These are phyloP conservation scores for Coleophora flavipennella DNA, from an alignment of 2,888 invertebrate genomes.

Conservation along the genomic window DNA sequence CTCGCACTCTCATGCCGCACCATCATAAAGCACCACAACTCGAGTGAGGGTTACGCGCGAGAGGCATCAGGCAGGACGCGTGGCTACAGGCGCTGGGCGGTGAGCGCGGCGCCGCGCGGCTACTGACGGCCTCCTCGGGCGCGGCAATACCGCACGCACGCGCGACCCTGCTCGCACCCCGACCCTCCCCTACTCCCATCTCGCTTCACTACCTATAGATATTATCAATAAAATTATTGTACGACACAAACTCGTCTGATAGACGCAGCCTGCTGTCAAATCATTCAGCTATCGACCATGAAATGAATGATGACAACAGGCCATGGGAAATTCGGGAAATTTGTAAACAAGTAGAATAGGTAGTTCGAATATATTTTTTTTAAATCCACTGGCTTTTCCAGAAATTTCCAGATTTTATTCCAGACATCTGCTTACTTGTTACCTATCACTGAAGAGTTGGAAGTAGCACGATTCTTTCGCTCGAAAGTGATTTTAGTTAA, in stretches of 20 bases:
- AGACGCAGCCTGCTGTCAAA: conserved; percentile 44
- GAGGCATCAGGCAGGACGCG: conserved; percentile 43
- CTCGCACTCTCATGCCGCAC: conserved; percentile 64
- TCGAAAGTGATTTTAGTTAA: neutral
- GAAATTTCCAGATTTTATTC: too few relatives aligned
- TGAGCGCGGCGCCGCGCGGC: conserved; percentile 45
- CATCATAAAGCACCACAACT: conserved; percentile 69
- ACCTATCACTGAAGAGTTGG: too few relatives aligned
- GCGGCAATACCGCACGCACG: conserved; percentile 53
- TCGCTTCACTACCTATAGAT: conserved; percentile 62
- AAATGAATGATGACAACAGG: conserved; percentile 11
- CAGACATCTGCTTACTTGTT: too few relatives aligned
- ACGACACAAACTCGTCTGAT: conserved; percentile 50
- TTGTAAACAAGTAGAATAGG: conserved; percentile 11
- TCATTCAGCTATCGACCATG: conserved; percentile 32
- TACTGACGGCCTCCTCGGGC: conserved; percentile 40
- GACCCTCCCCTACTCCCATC: conserved; percentile 50
- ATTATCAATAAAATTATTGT: conserved; percentile 71
- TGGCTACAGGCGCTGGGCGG: conserved; percentile 26
- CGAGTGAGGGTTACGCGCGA: conserved; percentile 55
- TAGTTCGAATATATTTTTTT: neutral
- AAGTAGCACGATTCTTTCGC: too few relatives aligned
- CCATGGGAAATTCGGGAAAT: conserved; percentile 21
- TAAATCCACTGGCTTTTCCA: too few relatives aligned
- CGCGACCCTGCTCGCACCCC: conserved; percentile 27